A percentile compares a stretch with the other conserved stretches of the same genome.
Conservation (phyloP, 2,113 vertebrate species). For the Pantherophis guttatus region DNA sequence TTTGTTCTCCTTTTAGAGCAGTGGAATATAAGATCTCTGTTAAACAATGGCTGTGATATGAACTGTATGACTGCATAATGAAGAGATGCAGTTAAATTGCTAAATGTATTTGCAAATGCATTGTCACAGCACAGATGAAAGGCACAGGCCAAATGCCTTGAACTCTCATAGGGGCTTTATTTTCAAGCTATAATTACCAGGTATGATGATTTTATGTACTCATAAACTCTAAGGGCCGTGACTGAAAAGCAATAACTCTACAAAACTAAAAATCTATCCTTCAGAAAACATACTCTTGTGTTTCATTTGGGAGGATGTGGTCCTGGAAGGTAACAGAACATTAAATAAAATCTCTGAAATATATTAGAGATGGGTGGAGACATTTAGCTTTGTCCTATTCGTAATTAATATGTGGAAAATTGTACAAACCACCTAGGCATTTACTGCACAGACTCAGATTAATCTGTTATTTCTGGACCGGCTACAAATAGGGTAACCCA, state of each 20-base stretch:
- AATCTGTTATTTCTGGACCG: background rate
- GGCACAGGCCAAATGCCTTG: background rate
- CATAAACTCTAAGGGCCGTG: background rate
- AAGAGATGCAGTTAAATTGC: background rate
- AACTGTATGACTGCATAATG: background rate
- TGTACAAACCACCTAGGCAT: background rate
- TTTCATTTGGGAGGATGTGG: background rate
- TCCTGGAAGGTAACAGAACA: background rate
- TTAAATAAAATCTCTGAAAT: background rate
- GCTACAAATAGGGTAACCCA: background rate
- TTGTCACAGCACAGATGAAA: background rate
- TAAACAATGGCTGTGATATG: background rate
- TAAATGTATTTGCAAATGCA: background rate
- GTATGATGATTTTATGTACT: conserved; percentile 8
- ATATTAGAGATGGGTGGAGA: background rate
- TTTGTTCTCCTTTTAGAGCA: background rate
- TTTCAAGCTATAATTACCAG: conserved; percentile 15
- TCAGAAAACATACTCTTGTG: background rate
- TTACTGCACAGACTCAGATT: background rate
- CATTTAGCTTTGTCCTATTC: background rate
- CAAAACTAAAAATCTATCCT: background rate
- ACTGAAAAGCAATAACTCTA: background rate
- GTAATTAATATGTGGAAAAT: background rate
- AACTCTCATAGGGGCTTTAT: background rate
- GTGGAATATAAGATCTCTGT: background rate